Base-by-base conservation (phyloP, 2,797 vertebrate species). In the Borostomias antarcticus region DNA sequence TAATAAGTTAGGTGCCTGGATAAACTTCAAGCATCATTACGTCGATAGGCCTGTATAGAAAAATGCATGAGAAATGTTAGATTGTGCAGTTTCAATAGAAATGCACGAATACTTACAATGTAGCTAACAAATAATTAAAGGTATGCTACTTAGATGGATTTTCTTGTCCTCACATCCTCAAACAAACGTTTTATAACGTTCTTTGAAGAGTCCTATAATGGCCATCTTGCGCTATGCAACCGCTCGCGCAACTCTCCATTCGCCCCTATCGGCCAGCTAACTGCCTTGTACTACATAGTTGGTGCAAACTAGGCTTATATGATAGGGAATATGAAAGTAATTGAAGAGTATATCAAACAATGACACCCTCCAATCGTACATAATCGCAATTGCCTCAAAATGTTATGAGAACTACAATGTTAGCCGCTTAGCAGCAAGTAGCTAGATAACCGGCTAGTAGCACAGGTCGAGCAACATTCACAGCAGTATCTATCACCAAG, bases 261-360 rank as follows among this genome's bases (percentile, higher is more conserved):
- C 64, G 64, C 25, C 45, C 51, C 56, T 29, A 50, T 40, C 64
- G 68, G 58, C 53, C 45, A 47, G 63, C 32, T 64, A 56, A 57
- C 33, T 19, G 30, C 30, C 21, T 57, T 11, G 21, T 58, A 58
- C 19, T 37, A 25, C 13, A 13, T 70, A 74, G 58, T 78, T 70
- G 71, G 71, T 74, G 76, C 71, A 30, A 33, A 17, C 56, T 13
- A 35, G 56, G 33, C 8, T 48, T 37, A 13, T 37, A 33, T 23
- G 57, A 58, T 58, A 13, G 33, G 35, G 57, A n/a, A 21, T 35
- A 5, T 21, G 5, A 21, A 58, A 58, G 17, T 58, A 35, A 23
- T 23, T 57, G n/a, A n/a, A n/a, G n/a, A n/a, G n/a, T n/a, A n/a
- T n/a, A n/a, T 26, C 33, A 25, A 17, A 58, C 23, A 37, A 7